Percentiles rank a stretch among this genome's conserved stretches.
Conservation (phyloP, 2,113 vertebrate species). For the Sylvia atricapilla region DNA sequence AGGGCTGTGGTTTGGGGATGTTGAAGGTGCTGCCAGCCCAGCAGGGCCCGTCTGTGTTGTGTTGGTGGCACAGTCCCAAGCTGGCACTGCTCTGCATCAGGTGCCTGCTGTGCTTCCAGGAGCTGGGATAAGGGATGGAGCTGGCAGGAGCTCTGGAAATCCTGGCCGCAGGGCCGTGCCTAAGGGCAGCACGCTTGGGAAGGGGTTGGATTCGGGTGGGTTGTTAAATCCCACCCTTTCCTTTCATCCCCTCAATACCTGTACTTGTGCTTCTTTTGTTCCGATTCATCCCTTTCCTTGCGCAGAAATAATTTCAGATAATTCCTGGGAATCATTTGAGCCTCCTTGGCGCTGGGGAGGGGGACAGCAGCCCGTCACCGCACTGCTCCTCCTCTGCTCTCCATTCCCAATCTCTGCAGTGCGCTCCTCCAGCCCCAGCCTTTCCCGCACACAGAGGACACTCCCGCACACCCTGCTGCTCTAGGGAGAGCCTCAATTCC, state of each 20-base stretch:
- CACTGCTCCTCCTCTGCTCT: background rate
- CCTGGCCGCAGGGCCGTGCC: fast-evolving
- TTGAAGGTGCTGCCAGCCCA: background rate
- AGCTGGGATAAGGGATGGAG: background rate
- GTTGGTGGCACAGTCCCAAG: fast-evolving
- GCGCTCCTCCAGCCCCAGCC: fast-evolving
- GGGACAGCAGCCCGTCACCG: fast-evolving
- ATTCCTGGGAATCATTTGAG: background rate
- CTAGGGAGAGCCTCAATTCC: too few species aligned
- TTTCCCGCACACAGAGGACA: too few species aligned
- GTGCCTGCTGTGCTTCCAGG: background rate
- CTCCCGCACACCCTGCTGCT: too few species aligned
- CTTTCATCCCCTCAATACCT: too few species aligned
- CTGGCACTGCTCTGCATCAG: background rate
- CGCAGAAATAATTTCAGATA: too few species aligned
- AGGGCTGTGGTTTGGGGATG: background rate
- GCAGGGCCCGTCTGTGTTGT: background rate
- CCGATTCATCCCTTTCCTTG: fast-evolving
- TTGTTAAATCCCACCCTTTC: background rate
- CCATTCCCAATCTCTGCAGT: too few species aligned
- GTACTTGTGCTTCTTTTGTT: fast-evolving
- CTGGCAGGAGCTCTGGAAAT: background rate
- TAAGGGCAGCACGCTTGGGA: background rate
- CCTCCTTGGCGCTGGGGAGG: fast-evolving
- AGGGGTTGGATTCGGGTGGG: background rate